These are phyloP conservation scores for Thysanoteuthis rhombus DNA, from an alignment of 2,888 invertebrate genomes.

Conservation along the genomic window DNA sequence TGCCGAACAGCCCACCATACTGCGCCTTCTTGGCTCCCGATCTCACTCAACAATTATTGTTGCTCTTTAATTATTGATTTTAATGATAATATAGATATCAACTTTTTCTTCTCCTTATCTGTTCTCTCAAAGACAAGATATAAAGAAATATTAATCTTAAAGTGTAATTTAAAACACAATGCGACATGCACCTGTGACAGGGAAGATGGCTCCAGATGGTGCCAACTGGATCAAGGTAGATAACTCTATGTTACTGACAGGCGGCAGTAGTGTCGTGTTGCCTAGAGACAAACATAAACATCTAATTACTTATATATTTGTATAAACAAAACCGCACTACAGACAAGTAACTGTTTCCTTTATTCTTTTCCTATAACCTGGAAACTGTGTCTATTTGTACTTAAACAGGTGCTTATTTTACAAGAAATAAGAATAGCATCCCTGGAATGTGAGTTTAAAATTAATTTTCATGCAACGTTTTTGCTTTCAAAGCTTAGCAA, in stretches of 20 bases:
- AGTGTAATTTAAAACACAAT: background rate
- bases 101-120: background rate
- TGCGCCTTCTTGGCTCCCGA: background rate
- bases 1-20: constrained; percentile 28
- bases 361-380: background rate
- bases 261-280: constrained; percentile 15
- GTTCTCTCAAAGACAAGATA: background rate
- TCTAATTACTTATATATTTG: background rate
- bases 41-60: background rate
- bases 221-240: constrained; percentile 24
- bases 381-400: background rate
- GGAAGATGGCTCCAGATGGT: constrained; percentile 29
- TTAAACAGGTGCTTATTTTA: background rate
- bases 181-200: background rate
- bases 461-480: background rate
- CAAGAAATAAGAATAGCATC: background rate
- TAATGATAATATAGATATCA: background rate
- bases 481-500: background rate
- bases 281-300: background rate
- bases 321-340: background rate
- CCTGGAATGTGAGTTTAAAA: background rate
- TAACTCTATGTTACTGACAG: background rate
- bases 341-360: too few relatives aligned
- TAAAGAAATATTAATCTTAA: background rate
- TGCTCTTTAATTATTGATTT: too few relatives aligned